These are phyloP conservation scores for Actinia tenebrosa DNA, from an alignment of 64 coral and sea anemone species.

Conservation along the genomic window DNA sequence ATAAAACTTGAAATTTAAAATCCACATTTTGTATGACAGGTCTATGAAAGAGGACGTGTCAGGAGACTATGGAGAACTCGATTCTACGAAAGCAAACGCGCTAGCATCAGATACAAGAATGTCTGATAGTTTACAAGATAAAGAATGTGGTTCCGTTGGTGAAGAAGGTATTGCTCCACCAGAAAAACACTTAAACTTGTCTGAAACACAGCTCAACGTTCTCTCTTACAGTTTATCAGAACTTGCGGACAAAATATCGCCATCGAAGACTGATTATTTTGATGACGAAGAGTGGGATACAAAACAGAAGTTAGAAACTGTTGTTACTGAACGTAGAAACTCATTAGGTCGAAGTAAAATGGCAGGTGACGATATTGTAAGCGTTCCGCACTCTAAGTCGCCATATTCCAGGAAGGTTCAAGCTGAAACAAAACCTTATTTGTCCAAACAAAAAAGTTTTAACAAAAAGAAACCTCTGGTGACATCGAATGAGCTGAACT, in stretches of 20 bases:
- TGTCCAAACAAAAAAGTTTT: constrained; percentile 74
- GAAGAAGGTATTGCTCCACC: not conserved
- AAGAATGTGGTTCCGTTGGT: not conserved
- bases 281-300: constrained; percentile 27
- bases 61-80: not conserved
- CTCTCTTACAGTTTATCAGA: constrained; percentile 74
- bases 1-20: not conserved
- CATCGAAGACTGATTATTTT: constrained; percentile 17
- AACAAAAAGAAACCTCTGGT: constrained; percentile 17
- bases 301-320: not conserved
- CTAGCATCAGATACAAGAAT: not conserved
- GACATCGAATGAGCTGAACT: not conserved
- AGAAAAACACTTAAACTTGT: constrained; percentile 25
- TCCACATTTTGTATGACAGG: not conserved
- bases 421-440: constrained; percentile 37
- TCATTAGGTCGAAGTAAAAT: not conserved
- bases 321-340: constrained; percentile 1
- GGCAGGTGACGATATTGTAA: not conserved
- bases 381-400: constrained; percentile 30
- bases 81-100: not conserved
- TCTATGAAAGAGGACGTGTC: not conserved
- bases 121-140: not conserved
- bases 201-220: constrained; percentile 66
- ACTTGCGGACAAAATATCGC: constrained; percentile 84
- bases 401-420: constrained; percentile 55